Percentiles rank a stretch among this genome's conserved stretches.
These are phyloP conservation scores for Falco berigora DNA, from an alignment of 2,797 vertebrate species.

Conservation along the genomic window DNA sequence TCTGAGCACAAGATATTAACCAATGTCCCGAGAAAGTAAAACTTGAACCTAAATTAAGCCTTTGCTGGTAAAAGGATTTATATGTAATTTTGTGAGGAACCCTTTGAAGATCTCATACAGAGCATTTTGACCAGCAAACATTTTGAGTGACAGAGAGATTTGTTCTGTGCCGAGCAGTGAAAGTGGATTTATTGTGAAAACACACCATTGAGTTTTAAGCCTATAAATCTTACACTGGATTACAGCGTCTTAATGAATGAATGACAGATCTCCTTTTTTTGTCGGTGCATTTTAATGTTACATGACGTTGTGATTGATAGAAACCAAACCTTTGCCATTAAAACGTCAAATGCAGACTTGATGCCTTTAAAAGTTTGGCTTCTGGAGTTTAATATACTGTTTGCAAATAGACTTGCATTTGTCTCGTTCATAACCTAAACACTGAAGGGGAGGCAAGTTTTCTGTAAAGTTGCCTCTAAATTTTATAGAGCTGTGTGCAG, in stretches of 20 bases:
- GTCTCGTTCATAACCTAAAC: slow-evolving; percentile 59
- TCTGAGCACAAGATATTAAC: slow-evolving; percentile 69
- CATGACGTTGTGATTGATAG: slow-evolving; percentile 74
- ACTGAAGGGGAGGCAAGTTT: slow-evolving; percentile 43
- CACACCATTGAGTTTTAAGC: slow-evolving; percentile 67
- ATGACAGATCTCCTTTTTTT: slow-evolving; percentile 73
- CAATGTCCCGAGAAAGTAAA: slow-evolving; percentile 67
- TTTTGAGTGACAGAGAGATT: slow-evolving; percentile 64
- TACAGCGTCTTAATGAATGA: slow-evolving; percentile 78
- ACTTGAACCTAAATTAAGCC: slow-evolving; percentile 71
- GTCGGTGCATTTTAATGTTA: slow-evolving; percentile 73
- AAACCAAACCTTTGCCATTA: slow-evolving; percentile 77
- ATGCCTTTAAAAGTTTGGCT: slow-evolving; percentile 74
- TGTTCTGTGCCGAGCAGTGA: slow-evolving; percentile 69
- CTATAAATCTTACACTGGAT: slow-evolving; percentile 75
- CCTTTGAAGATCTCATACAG: slow-evolving; percentile 72
- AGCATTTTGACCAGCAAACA: slow-evolving; percentile 68
- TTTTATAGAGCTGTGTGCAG: slow-evolving; percentile 51
- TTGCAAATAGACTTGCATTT: slow-evolving; percentile 76
- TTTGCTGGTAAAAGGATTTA: slow-evolving; percentile 73
- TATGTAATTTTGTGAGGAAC: slow-evolving; percentile 66
- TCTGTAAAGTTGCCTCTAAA: slow-evolving; percentile 58
- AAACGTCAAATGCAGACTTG: slow-evolving; percentile 72
- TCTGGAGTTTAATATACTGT: slow-evolving; percentile 79
- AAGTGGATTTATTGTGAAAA: slow-evolving; percentile 76